phyloP scores from a whole-genome alignment of 2,888 invertebrate genomes.

The Vanessa cardui region DNA sequence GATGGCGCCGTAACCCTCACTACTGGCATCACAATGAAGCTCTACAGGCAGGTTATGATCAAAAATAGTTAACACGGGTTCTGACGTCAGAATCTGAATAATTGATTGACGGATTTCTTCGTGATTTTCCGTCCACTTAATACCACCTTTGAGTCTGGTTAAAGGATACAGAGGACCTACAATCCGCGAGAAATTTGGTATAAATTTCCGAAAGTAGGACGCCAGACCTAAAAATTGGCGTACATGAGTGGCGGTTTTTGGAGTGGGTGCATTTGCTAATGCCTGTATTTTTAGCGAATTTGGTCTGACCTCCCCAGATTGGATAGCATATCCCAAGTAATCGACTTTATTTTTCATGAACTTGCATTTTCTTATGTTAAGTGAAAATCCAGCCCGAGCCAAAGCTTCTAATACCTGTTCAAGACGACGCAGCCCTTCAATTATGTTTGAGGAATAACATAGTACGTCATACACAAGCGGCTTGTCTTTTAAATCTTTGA shows the following conservation, averaged over 20 bases:
- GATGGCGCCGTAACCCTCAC: too few species aligned
- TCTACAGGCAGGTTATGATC: not conserved
- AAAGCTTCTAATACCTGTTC: not conserved
- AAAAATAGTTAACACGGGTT: not conserved
- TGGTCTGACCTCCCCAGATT: not conserved
- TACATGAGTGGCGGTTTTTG: conserved; percentile 22
- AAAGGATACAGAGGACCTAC: conserved; percentile 14
- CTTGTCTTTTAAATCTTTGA: not conserved
- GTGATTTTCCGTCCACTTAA: conserved; percentile 17
- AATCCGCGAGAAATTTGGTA: conserved; percentile 26
- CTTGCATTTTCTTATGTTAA: not conserved
- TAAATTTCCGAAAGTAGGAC: conserved; percentile 35
- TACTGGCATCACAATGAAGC: not conserved
- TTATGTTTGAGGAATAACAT: not conserved
- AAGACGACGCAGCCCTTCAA: not conserved
- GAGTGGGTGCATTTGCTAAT: conserved; percentile 13
- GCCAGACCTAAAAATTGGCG: conserved; percentile 34
- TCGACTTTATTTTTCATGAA: not conserved
- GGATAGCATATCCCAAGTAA: not conserved
- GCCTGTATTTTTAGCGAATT: not conserved
- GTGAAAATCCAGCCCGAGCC: not conserved
- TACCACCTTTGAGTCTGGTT: not conserved
- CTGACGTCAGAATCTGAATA: not conserved
- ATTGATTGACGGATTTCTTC: conserved; percentile 13
- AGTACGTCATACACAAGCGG: not conserved